Evolutionary conservation across 1,140 invertebrate genomes (phyloP), one percentile per base, ranked within the genome.

Genomic region (Pogonognathellus flavescens): DNA sequence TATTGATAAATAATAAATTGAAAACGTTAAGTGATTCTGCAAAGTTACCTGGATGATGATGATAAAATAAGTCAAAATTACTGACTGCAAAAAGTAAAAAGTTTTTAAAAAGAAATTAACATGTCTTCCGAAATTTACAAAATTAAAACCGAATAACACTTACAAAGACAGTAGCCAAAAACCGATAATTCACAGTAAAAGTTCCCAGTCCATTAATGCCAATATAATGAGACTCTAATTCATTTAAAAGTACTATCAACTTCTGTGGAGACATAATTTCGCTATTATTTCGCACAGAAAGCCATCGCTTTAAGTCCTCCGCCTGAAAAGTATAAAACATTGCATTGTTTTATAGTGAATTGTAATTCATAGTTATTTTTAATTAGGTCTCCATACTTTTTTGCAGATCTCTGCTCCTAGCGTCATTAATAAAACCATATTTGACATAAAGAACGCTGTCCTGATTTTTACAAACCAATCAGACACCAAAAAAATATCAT

Each of bases 391-490:
- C n/a, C 22, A 66, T 25, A 66, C 62, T 66, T 66, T 20, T 66
- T 66, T 66, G 22, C 62, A 66, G 22, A 66, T 66, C 3, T 66
- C 62, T 11, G 62, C 62, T 5, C 62, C 62, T 13, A 66, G 22
- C 3, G 7, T 5, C 62, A 66, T 11, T 20, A 66, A 14, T 25
- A 66, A 10, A 1, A 14, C 13, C 22, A 66, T 59, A 20, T 70
- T 66, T 1, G 20, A 3, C 13, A 83, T 18, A 16, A 83, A 83
- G 60, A 83, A 83, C n/a, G 57, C 7, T 16, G 22, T 59, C 6
- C 82, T 18, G 22, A 18, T 22, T 31, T 59, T 55, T 9, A 22
- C 59, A 11, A 83, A 83, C 82, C 82, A 83, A 20, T 83, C 82
- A 2, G 13, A 10, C n/a, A 66, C 18, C 1, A 59, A 0, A 10